These are phyloP conservation scores for Drosophila jambulina DNA, from an alignment of 1,140 invertebrate genomes.

Conservation along the genomic window DNA sequence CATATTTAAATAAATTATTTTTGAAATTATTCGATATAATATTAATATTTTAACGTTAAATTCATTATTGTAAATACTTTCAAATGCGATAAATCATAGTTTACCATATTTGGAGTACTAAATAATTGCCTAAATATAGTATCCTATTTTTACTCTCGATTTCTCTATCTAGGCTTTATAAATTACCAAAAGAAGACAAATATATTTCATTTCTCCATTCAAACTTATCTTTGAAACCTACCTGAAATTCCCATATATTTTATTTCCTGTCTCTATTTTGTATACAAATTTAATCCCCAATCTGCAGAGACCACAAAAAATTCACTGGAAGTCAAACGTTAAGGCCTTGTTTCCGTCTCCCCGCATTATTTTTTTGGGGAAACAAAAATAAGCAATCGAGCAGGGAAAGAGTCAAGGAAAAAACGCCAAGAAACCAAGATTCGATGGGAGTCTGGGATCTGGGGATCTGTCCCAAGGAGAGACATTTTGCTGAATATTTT, in stretches of 20 bases:
- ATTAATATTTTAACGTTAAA: no score
- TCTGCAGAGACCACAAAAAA: conserved; percentile 26
- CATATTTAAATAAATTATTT: no score
- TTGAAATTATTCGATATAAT: no score
- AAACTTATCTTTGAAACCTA: background rate
- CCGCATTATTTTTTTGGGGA: conserved; percentile 1
- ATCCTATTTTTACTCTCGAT: no score
- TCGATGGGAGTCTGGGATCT: conserved; percentile 9
- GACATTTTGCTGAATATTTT: conserved; percentile 77
- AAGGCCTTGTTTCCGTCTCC: conserved; percentile 20
- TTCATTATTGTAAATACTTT: no score
- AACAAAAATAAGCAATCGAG: conserved; percentile 39
- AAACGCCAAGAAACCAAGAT: conserved; percentile 5
- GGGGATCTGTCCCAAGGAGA: conserved; percentile 26
- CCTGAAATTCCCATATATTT: background rate
- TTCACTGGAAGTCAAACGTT: conserved; percentile 36
- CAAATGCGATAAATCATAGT: no score
- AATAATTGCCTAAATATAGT: no score
- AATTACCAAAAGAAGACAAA: background rate
- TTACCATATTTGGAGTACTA: no score
- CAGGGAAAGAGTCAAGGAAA: conserved; percentile 13
- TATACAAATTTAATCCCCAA: conserved; percentile 1
- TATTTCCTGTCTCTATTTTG: conserved; percentile 20
- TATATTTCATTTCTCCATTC: background rate
- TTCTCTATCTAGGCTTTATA: background rate